A percentile compares a stretch with the other conserved stretches of the same genome.
These are phyloP conservation scores for Pogonus chalceus DNA, from an alignment of 1,140 invertebrate genomes.

Conservation along the genomic window DNA sequence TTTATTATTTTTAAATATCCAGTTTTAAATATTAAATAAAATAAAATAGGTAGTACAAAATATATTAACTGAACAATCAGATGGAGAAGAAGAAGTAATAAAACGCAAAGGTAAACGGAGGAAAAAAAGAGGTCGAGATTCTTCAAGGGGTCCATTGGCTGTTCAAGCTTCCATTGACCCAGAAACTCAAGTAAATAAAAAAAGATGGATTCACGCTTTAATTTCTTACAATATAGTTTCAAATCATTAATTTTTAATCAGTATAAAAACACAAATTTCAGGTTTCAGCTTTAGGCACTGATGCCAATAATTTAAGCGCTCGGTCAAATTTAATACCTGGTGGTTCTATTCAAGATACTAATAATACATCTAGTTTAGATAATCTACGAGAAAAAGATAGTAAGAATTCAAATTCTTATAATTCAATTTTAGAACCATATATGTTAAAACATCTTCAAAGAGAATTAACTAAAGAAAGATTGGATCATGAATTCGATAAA, in stretches of 20 bases:
- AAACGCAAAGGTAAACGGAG: slow-evolving; percentile 35
- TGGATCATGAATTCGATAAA: slow-evolving; percentile 56
- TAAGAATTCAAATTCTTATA: not conserved
- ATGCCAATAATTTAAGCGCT: slow-evolving; percentile 45
- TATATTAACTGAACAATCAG: slow-evolving; percentile 1
- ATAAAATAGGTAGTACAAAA: not conserved
- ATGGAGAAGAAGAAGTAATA: slow-evolving; percentile 29
- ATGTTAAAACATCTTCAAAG: slow-evolving; percentile 53
- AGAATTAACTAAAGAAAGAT: slow-evolving; percentile 52
- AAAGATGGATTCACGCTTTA: not conserved
- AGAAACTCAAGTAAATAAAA: slow-evolving; percentile 44
- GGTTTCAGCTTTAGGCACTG: slow-evolving; percentile 44
- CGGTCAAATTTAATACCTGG: slow-evolving; percentile 39
- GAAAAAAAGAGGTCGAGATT: slow-evolving; percentile 38
- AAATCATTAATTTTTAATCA: not conserved
- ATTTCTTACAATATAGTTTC: not conserved
- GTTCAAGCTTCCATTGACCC: slow-evolving; percentile 41
- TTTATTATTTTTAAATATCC: not conserved
- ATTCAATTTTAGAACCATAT: slow-evolving; percentile 47
- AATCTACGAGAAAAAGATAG: not conserved
- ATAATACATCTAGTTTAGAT: not conserved
- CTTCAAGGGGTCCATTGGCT: slow-evolving; percentile 39
- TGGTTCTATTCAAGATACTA: not conserved
- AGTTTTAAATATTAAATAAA: too few species aligned
- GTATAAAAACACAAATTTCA: slow-evolving; percentile 19